phyloP scores from a whole-genome alignment of 2,888 invertebrate species.

The Podotricha telesiphe region DNA sequence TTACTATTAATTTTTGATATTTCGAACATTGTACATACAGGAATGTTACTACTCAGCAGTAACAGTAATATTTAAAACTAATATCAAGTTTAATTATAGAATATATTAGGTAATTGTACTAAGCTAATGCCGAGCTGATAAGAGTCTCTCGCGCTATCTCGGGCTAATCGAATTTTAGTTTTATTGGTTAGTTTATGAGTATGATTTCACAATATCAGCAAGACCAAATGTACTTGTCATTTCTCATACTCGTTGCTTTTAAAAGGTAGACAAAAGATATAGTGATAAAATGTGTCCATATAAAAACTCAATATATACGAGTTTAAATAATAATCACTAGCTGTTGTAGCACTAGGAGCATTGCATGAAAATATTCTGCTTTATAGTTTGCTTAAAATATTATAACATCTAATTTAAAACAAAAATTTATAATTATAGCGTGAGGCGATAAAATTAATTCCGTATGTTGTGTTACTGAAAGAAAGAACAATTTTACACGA shows the following conservation, averaged over 20 bases:
- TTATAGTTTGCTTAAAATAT: constrained; percentile 21
- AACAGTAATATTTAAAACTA: neutral
- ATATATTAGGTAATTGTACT: neutral
- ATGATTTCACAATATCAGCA: too few relatives aligned
- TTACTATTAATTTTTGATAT: too few relatives aligned
- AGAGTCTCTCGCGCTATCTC: too few relatives aligned
- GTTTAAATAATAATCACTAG: neutral
- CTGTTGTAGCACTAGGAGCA: neutral
- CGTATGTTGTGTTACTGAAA: constrained; percentile 34
- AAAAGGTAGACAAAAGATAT: too few relatives aligned
- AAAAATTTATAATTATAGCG: constrained; percentile 32
- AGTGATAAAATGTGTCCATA: neutral
- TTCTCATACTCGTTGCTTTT: too few relatives aligned
- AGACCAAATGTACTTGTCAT: too few relatives aligned
- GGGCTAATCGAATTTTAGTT: too few relatives aligned
- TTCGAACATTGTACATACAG: too few relatives aligned
- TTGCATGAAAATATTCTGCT: constrained; percentile 4
- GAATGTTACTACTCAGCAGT: neutral
- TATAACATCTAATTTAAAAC: constrained; percentile 22
- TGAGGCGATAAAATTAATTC: constrained; percentile 37
- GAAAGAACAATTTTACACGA: constrained; percentile 40
- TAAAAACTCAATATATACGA: too few relatives aligned
- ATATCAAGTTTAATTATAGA: neutral
- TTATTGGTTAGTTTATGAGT: neutral
- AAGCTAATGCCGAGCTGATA: neutral